Evolutionary conservation across 2,113 vertebrate genomes (phyloP).

Genomic region (Pterocles gutturalis): DNA sequence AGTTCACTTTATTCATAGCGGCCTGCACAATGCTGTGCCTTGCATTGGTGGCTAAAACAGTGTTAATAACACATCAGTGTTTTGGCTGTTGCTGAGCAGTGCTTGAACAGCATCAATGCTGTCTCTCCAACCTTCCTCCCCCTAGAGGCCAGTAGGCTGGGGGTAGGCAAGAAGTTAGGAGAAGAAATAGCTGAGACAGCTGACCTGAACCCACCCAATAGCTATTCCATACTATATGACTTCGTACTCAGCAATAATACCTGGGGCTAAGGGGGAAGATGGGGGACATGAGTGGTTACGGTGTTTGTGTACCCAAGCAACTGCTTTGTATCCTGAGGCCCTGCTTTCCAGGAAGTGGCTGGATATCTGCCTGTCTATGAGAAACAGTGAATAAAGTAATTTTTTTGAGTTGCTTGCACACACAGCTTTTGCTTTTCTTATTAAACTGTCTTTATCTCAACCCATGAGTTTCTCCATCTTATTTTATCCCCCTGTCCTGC

Average conservation of each 20-base stretch:
- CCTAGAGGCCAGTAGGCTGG: background rate
- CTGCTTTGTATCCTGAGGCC: background rate
- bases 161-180: background rate
- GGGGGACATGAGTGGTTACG: background rate
- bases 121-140: background rate
- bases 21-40: background rate
- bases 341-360: background rate
- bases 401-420: background rate
- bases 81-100: background rate
- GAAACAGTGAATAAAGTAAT: background rate
- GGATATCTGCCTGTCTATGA: background rate
- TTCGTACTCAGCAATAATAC: background rate
- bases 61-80: background rate
- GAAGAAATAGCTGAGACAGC: background rate
- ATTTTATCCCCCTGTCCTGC: background rate
- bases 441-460: background rate
- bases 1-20: background rate
- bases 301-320: background rate
- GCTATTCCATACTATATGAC: background rate
- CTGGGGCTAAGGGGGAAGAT: background rate
- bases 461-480: background rate
- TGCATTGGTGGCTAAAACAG: background rate
- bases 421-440: background rate
- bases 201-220: fast-evolving
- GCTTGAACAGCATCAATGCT: background rate